Percentiles rank a stretch among this genome's conserved stretches.
phyloP scores from a whole-genome alignment of 2,888 invertebrate genomes.

The Horisme vitalbata region DNA sequence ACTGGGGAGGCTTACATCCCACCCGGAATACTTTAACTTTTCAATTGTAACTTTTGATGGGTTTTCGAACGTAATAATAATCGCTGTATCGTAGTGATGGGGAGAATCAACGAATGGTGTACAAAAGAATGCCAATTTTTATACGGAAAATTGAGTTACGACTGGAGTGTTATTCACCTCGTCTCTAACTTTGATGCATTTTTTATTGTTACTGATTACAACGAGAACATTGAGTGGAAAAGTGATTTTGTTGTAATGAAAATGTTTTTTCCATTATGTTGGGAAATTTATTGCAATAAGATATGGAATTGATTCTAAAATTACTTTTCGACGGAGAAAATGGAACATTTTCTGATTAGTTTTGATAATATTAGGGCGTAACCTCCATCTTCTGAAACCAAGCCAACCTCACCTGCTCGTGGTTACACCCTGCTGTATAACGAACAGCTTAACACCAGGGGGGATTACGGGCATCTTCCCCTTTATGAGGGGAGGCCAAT shows the following conservation, averaged over 20 bases:
- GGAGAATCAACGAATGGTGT: conserved; percentile 70
- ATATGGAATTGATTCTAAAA: too few relatives aligned
- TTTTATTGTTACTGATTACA: conserved; percentile 51
- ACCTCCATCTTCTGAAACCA: too few relatives aligned
- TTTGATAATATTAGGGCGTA: too few relatives aligned
- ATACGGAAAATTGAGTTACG: conserved; percentile 77
- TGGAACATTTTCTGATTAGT: too few relatives aligned
- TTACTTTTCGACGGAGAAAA: too few relatives aligned
- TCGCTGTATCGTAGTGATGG: conserved; percentile 73
- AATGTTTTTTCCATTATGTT: conserved; percentile 26
- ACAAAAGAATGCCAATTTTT: conserved; percentile 81
- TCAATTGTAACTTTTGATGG: conserved; percentile 84
- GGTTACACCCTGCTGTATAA: too few relatives aligned
- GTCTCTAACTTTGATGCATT: conserved; percentile 56
- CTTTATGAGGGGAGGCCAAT: too few relatives aligned
- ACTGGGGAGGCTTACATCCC: conserved; percentile 68
- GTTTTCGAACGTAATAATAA: conserved; percentile 83
- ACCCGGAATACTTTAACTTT: conserved; percentile 81
- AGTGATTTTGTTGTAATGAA: conserved; percentile 32
- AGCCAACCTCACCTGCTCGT: too few relatives aligned
- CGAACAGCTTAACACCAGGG: too few relatives aligned
- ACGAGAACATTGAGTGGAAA: conserved; percentile 37
- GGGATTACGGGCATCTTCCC: too few relatives aligned
- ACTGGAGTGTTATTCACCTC: conserved; percentile 66
- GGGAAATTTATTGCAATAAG: neutral